phyloP scores from a whole-genome alignment of 1,140 invertebrate genomes.

The Hylaeus anthracinus region DNA sequence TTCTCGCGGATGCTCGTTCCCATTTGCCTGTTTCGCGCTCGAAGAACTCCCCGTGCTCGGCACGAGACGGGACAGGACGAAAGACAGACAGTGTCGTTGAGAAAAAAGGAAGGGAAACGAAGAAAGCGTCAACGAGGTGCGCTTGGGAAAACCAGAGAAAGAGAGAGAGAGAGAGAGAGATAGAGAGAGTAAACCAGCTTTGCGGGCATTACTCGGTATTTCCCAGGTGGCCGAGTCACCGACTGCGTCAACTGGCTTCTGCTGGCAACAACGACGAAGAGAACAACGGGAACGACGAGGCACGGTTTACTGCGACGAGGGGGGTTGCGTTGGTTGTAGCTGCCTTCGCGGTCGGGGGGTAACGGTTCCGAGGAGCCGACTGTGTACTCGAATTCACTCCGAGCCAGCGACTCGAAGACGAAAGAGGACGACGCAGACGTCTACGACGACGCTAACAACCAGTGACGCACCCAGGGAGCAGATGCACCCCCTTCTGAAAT shows the following conservation, averaged over 20 bases:
- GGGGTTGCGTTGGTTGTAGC: constrained; percentile 18
- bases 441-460: background rate
- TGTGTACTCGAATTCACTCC: constrained; percentile 6
- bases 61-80: no score
- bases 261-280: constrained; percentile 45
- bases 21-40: no score
- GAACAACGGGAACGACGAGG: constrained; percentile 37
- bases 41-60: no score
- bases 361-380: background rate
- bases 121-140: background rate
- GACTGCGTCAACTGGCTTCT: constrained; percentile 54
- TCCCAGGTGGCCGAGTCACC: constrained; percentile 66
- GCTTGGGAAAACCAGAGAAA: background rate
- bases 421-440: background rate
- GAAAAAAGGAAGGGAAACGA: background rate
- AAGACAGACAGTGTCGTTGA: background rate
- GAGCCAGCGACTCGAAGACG: background rate
- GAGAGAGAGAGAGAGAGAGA: background rate
- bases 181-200: constrained; percentile 56
- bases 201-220: constrained; percentile 69
- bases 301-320: constrained; percentile 15
- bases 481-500: no score
- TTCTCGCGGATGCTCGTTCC: constrained; percentile 14
- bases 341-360: background rate
- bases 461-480: no score